Base-by-base conservation (phyloP, 35 echinoderm and acorn worm species). In the Chiridota heheva region DNA sequence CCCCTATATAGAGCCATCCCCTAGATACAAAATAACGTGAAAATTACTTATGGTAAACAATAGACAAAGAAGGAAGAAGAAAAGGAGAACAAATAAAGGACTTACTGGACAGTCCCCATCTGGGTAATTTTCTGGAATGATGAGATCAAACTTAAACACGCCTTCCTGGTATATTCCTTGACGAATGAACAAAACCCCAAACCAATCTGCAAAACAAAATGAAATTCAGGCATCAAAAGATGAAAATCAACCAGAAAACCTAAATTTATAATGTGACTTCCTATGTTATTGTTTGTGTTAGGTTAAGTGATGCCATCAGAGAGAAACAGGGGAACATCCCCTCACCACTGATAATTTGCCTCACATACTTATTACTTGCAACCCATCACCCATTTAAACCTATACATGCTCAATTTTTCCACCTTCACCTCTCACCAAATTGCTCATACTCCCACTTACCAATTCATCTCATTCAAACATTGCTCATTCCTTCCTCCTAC, bases 161-260 rank as follows among this genome's bases (percentile, higher is more conserved):
- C 89, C 95, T 86, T 98, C 95, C 63, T 98, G 95, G 81, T 98
- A 98, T 22, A 98, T 69, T 35, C 95, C 95, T 84, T 98, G 95
- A 60, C 95, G 81, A 42, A 98, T 91, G 80, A 98, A 98, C 69
- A 98, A 60, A 22, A 98, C 95, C 80, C 95, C 95, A 89, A 98
- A 98, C 95, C 95, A 98, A 74, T 91, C 95, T 98, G 60, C 41
- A 36, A 63, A 71, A 49, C 8, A 67, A 47, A 84, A 13, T 72
- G 12, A 55, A 34, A 65, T 8, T 30, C 1, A 36, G 28, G 57
- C n/a, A n/a, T n/a, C n/a, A n/a, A 36, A 4, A 69, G 5, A 36
- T 69, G 66, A 64, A 15, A 15, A 7, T 15, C 7, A 8, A 8
- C 7, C n/a, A n/a, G n/a, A n/a, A n/a, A n/a, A n/a, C n/a, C n/a